These are phyloP conservation scores for Zosterops japonicus DNA, from an alignment of 2,113 vertebrate genomes.

Conservation along the genomic window DNA sequence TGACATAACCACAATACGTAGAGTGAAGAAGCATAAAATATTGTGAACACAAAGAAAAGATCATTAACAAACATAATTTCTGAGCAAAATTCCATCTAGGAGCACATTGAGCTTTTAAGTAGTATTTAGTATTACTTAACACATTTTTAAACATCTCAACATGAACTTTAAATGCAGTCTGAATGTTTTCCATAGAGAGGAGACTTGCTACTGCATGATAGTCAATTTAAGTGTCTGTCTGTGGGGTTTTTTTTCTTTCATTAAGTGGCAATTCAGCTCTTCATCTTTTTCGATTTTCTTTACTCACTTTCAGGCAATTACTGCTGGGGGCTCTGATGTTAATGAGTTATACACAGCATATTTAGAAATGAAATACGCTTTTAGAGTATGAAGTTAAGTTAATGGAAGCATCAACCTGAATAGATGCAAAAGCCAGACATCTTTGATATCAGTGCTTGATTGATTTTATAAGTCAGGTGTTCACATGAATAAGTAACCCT, in stretches of 20 bases:
- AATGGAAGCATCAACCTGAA: constrained; percentile 74
- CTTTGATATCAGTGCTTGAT: constrained; percentile 72
- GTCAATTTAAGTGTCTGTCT: constrained; percentile 70
- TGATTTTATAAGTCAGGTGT: constrained; percentile 78
- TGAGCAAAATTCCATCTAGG: neutral
- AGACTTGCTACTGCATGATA: constrained; percentile 29
- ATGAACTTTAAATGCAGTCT: constrained; percentile 52
- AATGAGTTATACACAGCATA: constrained; percentile 77
- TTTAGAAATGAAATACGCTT: constrained; percentile 71
- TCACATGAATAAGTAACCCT: constrained; percentile 76
- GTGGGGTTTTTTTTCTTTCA: constrained; percentile 68
- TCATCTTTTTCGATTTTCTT: constrained; percentile 76
- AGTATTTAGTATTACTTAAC: constrained; percentile 30
- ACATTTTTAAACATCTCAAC: constrained; percentile 21
- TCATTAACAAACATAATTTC: neutral
- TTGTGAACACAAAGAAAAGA: neutral
- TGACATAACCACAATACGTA: neutral
- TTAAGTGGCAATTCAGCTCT: constrained; percentile 80
- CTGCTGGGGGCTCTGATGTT: constrained; percentile 77
- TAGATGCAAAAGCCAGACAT: constrained; percentile 66
- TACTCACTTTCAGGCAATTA: constrained; percentile 79
- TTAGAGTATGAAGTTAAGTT: constrained; percentile 73
- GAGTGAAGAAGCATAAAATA: neutral
- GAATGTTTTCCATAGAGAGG: constrained; percentile 57
- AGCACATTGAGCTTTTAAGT: neutral